Base-by-base conservation (phyloP, 2,113 vertebrate genomes). In the Origma solitaria region DNA sequence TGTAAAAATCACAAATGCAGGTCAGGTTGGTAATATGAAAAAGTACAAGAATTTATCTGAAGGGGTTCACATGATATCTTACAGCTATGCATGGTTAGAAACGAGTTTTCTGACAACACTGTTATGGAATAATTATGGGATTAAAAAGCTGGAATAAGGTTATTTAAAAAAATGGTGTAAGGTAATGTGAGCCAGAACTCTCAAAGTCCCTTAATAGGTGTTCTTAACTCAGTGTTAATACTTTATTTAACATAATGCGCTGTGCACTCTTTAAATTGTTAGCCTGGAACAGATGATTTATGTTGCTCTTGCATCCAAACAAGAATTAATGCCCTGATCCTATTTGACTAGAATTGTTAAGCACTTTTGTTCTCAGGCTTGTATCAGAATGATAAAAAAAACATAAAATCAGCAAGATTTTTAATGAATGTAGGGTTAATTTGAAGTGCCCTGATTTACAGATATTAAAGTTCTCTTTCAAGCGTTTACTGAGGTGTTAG, bases 131-230 rank as follows among this genome's bases (percentile, higher is more conserved):
- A 92, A 94, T 95, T 95, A 91, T 66, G 56, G 75, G 82, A 95
- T 95, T 95, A 88, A 93, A 91, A 96, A 91, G 24, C 51, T 93
- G 83, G 76, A 90, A 82, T 87, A 95, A 96, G 71, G 82, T 93
- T 96, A 94, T 90, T 94, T 88, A 13, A 83, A 91, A 37, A 94
- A 88, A 25, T 11, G 1, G 40, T 87, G 62, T 75, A 95, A 92
- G 31, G 69, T 94, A 96, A 96, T 96, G 76, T 65, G 75, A 95
- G 86, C 73, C 94, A 95, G 95, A 97, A 96, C 70, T 87, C 93
- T 96, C 90, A 73, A 94, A 96, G 92, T 95, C 94, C 93, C 94
- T 96, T 92, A 97, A 94, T 89, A 91, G 88, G 80, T 96, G 91
- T 84, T 95, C 95, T 94, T 96, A 95, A 93, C 90, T 95, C 87